Base-by-base conservation (phyloP, 2,888 invertebrate species). In the Conchocele bisecta region DNA sequence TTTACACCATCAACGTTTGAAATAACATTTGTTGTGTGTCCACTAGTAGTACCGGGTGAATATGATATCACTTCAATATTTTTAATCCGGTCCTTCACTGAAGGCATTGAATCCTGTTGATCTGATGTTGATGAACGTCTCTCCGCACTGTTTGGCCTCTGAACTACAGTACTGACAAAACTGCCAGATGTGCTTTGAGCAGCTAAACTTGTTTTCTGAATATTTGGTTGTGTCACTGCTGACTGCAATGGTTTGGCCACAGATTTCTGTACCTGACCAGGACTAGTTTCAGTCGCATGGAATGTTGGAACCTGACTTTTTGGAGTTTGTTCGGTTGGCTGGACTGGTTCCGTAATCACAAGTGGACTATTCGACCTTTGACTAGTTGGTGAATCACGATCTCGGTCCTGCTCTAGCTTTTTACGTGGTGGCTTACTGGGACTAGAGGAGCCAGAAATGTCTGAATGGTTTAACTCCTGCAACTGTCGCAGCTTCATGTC, bases 351-450 rank as follows among this genome's bases (percentile, higher is more conserved):
- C 11, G 35, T 20, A 13, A 42, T 48, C 15, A n/a, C 20, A 57
- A 69, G 54, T 28, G 70, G 75, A 56, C 71, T 71, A n/a, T 54
- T 46, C 42, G 75, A 61, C n/a, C 67, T 44, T 24, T 61, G 57
- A 48, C 54, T 54, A 13, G 63, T 64, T n/a, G 77, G 67, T 2
- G 70, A 60, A 31, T 67, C 56, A 4, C 67, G 54, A 44, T 67
- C 69, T 22, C 64, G 63, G 35, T n/a, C n/a, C 24, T 63, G 63
- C 41, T 76, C 76, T 24, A 77, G 59, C 31, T 73, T 77, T 48
- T 70, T 73, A n/a, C 77, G 28, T 15, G 77, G 77, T n/a, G 77
- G 77, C 67, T 77, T 77, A 42, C 68, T 70, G 31, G 77, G 77
- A 13, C 13, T 46, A n/a, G n/a, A n/a, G 17, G 64, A 67, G 39